Percentiles rank a stretch among this genome's conserved stretches.
Conservation (phyloP, 2,888 invertebrate species). For the Lithophane leautieri region DNA sequence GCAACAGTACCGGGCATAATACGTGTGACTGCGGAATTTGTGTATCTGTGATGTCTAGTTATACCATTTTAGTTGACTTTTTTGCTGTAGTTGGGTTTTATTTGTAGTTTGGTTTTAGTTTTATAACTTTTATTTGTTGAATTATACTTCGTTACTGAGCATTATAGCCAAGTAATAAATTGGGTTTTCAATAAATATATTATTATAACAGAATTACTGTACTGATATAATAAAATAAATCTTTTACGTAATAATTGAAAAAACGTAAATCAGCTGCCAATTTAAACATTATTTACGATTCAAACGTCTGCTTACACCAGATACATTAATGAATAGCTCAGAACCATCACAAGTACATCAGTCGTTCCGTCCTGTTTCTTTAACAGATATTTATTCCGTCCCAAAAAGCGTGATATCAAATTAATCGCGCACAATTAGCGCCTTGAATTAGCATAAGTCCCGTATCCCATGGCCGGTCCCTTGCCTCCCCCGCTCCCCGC, state of each 20-base stretch:
- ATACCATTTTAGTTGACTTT: too few relatives aligned
- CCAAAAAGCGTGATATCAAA: constrained; percentile 22
- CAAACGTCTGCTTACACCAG: constrained; percentile 17
- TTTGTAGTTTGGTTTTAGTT: too few relatives aligned
- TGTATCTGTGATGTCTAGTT: too few relatives aligned
- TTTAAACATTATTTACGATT: constrained; percentile 31
- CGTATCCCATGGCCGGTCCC: constrained; percentile 19
- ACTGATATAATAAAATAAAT: constrained; percentile 4
- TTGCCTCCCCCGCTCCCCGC: neutral
- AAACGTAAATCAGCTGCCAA: constrained; percentile 28
- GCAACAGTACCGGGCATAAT: too few relatives aligned
- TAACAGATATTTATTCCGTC: constrained; percentile 18
- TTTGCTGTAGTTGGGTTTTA: too few relatives aligned
- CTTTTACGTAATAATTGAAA: constrained; percentile 9
- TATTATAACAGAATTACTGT: neutral
- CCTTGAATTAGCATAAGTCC: constrained; percentile 40
- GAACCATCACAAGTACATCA: neutral
- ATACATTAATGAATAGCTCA: constrained; percentile 5
- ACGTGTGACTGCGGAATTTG: too few relatives aligned
- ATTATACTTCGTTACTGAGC: neutral
- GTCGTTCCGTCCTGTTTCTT: neutral
- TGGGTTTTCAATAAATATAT: neutral
- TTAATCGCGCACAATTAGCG: constrained; percentile 47
- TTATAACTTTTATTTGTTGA: too few relatives aligned
- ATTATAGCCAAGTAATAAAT: constrained; percentile 9